A percentile compares a stretch with the other conserved stretches of the same genome.
Conservation (phyloP, 2,113 vertebrate genomes). For the Anguilla japonica region DNA sequence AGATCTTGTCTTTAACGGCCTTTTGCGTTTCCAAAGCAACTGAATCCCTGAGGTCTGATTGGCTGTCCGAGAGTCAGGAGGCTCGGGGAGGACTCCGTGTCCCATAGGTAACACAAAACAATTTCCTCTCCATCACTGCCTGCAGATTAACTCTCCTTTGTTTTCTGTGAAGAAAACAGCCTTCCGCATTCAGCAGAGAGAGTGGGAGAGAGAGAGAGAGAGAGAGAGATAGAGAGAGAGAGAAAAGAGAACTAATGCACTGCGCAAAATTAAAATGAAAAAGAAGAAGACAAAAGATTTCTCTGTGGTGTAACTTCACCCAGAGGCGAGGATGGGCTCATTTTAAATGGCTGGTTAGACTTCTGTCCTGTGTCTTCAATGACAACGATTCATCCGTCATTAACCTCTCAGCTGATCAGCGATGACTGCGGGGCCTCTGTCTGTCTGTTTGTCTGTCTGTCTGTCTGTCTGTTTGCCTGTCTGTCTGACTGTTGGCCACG, state of each 20-base stretch:
- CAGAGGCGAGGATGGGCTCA: no score
- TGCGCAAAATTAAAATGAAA: neutral
- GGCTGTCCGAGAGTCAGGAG: neutral
- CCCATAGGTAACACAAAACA: neutral
- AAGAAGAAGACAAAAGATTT: no score
- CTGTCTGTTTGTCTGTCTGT: no score
- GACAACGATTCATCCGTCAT: neutral
- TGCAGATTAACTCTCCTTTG: neutral
- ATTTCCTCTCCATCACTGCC: neutral
- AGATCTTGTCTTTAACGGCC: neutral
- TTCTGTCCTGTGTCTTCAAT: neutral
- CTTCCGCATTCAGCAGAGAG: neutral
- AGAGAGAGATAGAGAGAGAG: neutral
- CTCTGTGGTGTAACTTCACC: no score
- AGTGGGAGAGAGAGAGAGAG: neutral
- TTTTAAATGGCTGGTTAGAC: neutral
- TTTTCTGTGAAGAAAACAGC: neutral
- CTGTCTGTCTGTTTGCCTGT: no score
- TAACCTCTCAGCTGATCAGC: neutral
- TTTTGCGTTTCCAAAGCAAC: conserved; percentile 5
- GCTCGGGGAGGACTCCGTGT: neutral
- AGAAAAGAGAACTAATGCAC: no score
- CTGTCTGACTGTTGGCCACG: no score
- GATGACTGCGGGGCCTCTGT: neutral
- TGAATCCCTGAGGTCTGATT: conserved; percentile 6